Evolutionary conservation across 2,113 vertebrate genomes (phyloP).

Genomic region (Osmerus mordax): DNA sequence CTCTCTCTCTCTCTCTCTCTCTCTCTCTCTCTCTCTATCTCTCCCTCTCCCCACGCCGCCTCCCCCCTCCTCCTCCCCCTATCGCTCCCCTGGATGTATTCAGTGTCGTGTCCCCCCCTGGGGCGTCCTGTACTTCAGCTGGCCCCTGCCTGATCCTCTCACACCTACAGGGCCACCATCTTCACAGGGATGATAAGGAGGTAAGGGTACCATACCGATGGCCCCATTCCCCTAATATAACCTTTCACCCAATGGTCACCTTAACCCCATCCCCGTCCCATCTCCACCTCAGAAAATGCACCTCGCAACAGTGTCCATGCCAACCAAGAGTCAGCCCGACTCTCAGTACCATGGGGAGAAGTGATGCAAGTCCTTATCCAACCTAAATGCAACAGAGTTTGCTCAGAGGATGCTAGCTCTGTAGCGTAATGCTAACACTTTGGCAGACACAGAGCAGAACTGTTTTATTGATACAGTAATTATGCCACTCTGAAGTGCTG

Average conservation of each 20-base stretch:
- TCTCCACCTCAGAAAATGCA: no score
- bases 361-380: no score
- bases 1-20: background rate
- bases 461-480: conserved; percentile 29
- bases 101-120: background rate
- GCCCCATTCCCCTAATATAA: no score
- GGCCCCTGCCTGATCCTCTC: background rate
- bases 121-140: background rate
- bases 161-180: background rate
- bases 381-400: background rate
- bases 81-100: no score
- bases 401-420: background rate
- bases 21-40: background rate
- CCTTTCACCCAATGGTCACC: no score
- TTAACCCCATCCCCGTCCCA: no score
- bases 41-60: no score
- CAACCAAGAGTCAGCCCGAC: background rate
- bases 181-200: background rate
- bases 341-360: no score
- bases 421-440: background rate
- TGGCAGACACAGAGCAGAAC: conserved; percentile 9
- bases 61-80: no score
- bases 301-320: background rate
- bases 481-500: conserved; percentile 14
- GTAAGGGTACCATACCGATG: no score